Percentiles rank a stretch among this genome's conserved stretches.
phyloP scores from a whole-genome alignment of 2,888 invertebrate species.

The Dastarcus helophoroides region DNA sequence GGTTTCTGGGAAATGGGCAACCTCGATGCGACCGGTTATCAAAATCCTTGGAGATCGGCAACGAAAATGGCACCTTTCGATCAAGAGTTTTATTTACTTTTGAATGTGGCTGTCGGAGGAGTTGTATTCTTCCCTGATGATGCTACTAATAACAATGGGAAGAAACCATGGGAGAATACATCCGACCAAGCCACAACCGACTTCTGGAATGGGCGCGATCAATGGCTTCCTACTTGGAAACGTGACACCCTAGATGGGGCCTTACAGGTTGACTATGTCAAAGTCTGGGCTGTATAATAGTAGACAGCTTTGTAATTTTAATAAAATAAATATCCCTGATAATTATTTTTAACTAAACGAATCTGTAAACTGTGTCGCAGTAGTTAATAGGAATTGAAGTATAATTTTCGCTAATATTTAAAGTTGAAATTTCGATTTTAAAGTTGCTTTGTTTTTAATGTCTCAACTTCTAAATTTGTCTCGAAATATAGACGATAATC shows the following conservation, averaged over 20 bases:
- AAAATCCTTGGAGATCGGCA: constrained; percentile 44
- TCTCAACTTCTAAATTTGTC: too few species aligned
- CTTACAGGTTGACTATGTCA: constrained; percentile 54
- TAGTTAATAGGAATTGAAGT: too few species aligned
- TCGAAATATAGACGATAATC: too few species aligned
- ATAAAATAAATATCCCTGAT: too few species aligned
- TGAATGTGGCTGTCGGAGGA: constrained; percentile 59
- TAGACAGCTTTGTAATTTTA: too few species aligned
- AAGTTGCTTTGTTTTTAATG: too few species aligned
- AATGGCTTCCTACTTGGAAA: constrained; percentile 51
- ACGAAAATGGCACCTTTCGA: constrained; percentile 53
- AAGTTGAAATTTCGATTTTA: too few species aligned
- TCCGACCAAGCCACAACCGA: constrained; percentile 39
- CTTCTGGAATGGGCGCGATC: constrained; percentile 47
- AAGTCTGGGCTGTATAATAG: constrained; percentile 42
- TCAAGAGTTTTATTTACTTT: constrained; percentile 49
- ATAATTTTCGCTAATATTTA: too few species aligned
- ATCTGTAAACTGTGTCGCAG: too few species aligned
- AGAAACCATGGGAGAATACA: constrained; percentile 49
- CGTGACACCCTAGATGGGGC: constrained; percentile 42
- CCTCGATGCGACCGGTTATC: constrained; percentile 38
- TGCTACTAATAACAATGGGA: constrained; percentile 39
- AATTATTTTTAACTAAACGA: too few species aligned
- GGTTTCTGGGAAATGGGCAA: constrained; percentile 58
- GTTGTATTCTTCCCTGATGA: constrained; percentile 53